Base-by-base conservation (phyloP, 2,888 invertebrate genomes). In the Ctena decussata region DNA sequence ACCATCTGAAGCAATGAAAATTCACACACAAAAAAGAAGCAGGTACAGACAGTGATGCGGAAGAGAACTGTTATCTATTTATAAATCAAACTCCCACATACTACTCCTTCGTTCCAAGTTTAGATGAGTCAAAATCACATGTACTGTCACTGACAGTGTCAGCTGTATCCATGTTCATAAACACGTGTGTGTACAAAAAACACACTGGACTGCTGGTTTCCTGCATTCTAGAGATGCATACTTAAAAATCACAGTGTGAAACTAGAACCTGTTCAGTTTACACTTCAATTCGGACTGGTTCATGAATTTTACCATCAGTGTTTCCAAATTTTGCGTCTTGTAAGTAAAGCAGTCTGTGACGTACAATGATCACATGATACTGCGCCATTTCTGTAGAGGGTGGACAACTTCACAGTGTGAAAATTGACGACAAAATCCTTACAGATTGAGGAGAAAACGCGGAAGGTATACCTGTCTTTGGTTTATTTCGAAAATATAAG, bases 31-130 rank as follows among this genome's bases (percentile, higher is more conserved):
- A n/a, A n/a, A n/a, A n/a, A n/a, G n/a, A n/a, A n/a, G n/a, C n/a
- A n/a, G n/a, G n/a, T n/a, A n/a, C n/a, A n/a, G n/a, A n/a, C n/a
- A n/a, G n/a, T n/a, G n/a, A n/a, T n/a, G n/a, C n/a, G n/a, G n/a
- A n/a, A n/a, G n/a, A n/a, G n/a, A n/a, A n/a, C n/a, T n/a, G n/a
- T n/a, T n/a, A n/a, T n/a, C n/a, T n/a, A 15, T 41, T 41, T 41
- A 41, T 15, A 41, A 6, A 41, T 41, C 41, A 41, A 41, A 21
- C 46, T n/a, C 21, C 12, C 57, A 76, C 89, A 85, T 93, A 95
- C 95, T 93, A 94, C 87, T 94, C 90, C 82, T 93, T 94, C 30
- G 95, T 95, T 76, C 95, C 95, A n/a, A 94, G 86, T 80, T 91
- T 85, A 18, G 95, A 95, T 69, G 94, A 90, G 21, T 90, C 87